phyloP scores from a whole-genome alignment of 2,888 invertebrate genomes.

The Elysia crispata region DNA sequence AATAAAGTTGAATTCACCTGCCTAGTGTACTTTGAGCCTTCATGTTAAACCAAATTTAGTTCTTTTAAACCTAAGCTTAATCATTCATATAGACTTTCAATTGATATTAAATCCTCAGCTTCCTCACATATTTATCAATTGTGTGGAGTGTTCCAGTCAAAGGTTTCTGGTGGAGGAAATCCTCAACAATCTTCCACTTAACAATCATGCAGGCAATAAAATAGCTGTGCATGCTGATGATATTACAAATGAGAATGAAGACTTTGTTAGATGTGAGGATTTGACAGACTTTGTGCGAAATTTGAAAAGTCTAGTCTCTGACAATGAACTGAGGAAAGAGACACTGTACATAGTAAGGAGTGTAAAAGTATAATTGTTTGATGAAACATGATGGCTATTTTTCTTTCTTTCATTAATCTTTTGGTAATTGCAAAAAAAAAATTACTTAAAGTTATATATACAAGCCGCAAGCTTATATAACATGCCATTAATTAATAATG shows the following conservation, averaged over 20 bases:
- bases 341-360: conserved; percentile 73
- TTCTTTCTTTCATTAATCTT: no score
- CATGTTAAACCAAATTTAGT: not conserved
- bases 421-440: no score
- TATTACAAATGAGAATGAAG: conserved; percentile 51
- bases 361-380: not conserved
- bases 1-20: no score
- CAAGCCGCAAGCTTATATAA: no score
- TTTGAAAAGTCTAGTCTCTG: conserved; percentile 51
- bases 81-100: not conserved
- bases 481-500: no score
- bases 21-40: no score
- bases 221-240: not conserved
- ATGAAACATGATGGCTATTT: no score
- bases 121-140: conserved; percentile 83
- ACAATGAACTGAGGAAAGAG: conserved; percentile 54
- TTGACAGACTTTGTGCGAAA: conserved; percentile 75
- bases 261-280: conserved; percentile 72
- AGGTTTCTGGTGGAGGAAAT: conserved; percentile 88
- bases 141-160: conserved; percentile 88
- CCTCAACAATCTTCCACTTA: conserved; percentile 81
- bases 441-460: no score
- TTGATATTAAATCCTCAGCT: conserved; percentile 57
- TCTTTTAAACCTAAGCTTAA: not conserved
- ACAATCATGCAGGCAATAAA: conserved; percentile 27